These are phyloP conservation scores for Cataglyphis hispanica DNA, from an alignment of 1,140 invertebrate genomes.

Conservation along the genomic window DNA sequence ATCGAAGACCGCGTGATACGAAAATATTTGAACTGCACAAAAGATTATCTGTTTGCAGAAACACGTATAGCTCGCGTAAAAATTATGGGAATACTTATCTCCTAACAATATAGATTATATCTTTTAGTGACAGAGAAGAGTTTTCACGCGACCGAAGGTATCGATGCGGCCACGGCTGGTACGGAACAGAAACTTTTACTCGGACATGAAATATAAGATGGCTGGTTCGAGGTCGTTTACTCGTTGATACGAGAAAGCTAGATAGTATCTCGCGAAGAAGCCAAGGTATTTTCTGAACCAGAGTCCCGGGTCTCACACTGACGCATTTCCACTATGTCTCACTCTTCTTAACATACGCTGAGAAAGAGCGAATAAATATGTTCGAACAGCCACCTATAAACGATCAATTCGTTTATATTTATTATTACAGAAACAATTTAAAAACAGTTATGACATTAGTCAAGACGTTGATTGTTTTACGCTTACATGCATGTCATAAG, in stretches of 20 bases:
- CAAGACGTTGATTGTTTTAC: background rate
- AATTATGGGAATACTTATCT: slow-evolving; percentile 52
- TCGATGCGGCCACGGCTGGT: slow-evolving; percentile 46
- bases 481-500: background rate
- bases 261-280: slow-evolving; percentile 76
- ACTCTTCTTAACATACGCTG: background rate
- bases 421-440: background rate
- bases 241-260: slow-evolving; percentile 82
- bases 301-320: slow-evolving; percentile 22
- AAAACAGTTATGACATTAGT: no score
- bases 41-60: slow-evolving; percentile 33
- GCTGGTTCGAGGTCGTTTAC: slow-evolving; percentile 78
- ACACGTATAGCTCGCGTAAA: slow-evolving; percentile 3
- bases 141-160: slow-evolving; percentile 43
- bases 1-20: background rate
- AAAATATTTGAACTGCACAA: slow-evolving; percentile 14
- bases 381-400: slow-evolving; percentile 6
- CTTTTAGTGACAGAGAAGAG: background rate
- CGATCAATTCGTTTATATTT: background rate
- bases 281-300: slow-evolving; percentile 72
- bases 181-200: slow-evolving; percentile 75
- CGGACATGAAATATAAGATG: slow-evolving; percentile 78
- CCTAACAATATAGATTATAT: slow-evolving; percentile 30
- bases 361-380: slow-evolving; percentile 7
- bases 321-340: slow-evolving; percentile 5